phyloP scores from a whole-genome alignment of 1,140 invertebrate species.

The Habropoda laboriosa region DNA sequence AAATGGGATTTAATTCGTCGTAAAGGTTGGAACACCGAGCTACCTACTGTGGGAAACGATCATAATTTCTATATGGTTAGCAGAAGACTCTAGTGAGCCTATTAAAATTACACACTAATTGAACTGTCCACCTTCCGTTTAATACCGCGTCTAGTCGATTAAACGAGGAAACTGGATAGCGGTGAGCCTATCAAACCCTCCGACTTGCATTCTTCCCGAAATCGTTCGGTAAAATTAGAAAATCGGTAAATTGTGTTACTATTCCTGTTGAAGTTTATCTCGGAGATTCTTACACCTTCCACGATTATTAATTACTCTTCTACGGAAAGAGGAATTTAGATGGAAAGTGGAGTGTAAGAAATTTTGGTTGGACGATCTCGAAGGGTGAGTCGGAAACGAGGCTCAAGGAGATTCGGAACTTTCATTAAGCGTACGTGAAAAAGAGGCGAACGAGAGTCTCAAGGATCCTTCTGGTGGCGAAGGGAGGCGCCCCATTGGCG shows the following conservation, averaged over 20 bases:
- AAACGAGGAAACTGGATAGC: no score
- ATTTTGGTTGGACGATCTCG: not conserved
- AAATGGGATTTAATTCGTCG: constrained; percentile 16
- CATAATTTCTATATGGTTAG: not conserved
- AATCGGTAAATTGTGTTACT: no score
- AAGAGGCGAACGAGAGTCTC: constrained; percentile 41
- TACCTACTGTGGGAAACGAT: not conserved
- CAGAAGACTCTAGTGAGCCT: not conserved
- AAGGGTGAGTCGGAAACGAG: constrained; percentile 2
- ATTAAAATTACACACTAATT: not conserved
- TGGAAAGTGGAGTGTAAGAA: no score
- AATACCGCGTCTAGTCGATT: not conserved
- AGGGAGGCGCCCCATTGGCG: constrained; percentile 56
- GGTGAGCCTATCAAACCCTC: no score
- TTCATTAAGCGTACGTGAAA: constrained; percentile 44
- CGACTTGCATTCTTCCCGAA: not conserved
- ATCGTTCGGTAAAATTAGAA: no score
- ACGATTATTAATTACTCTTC: no score
- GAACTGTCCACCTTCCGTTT: not conserved
- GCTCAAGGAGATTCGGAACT: constrained; percentile 38
- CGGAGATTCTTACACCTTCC: no score
- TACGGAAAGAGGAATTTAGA: no score
- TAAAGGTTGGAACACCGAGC: not conserved
- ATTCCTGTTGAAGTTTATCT: no score
- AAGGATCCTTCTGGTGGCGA: constrained; percentile 38